phyloP scores from a whole-genome alignment of 2,113 vertebrate genomes.

The Oxyruncus cristatus region DNA sequence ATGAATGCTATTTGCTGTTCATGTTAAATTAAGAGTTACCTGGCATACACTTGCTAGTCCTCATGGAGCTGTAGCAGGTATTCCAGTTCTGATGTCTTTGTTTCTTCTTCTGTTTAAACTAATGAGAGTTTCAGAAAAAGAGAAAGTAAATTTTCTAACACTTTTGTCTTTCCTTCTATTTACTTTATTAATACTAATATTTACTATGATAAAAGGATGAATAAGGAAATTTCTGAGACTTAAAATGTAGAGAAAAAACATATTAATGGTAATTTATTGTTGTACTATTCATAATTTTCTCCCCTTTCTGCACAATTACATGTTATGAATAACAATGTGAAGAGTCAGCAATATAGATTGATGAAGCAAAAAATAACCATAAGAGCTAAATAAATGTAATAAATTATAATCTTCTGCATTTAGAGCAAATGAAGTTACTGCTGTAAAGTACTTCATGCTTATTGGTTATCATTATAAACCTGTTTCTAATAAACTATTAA shows the following conservation, averaged over 20 bases:
- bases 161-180: background rate
- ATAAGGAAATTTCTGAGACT: background rate
- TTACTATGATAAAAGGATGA: background rate
- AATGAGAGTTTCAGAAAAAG: background rate
- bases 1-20: background rate
- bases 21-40: background rate
- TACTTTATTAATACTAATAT: background rate
- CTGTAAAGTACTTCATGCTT: background rate
- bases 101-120: background rate
- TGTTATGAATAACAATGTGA: background rate
- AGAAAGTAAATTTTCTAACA: background rate
- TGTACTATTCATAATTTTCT: background rate
- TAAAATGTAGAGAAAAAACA: background rate
- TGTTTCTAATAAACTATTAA: background rate
- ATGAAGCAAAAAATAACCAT: background rate
- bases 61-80: background rate
- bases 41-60: background rate
- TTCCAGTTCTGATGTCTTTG: background rate
- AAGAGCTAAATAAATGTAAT: constrained; percentile 10
- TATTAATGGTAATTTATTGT: background rate
- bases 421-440: background rate
- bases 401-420: background rate
- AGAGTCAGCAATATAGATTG: background rate
- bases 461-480: background rate
- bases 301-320: background rate